Evolutionary conservation across 2,113 vertebrate genomes (phyloP).

Genomic region (Hepsetus odoe): DNA sequence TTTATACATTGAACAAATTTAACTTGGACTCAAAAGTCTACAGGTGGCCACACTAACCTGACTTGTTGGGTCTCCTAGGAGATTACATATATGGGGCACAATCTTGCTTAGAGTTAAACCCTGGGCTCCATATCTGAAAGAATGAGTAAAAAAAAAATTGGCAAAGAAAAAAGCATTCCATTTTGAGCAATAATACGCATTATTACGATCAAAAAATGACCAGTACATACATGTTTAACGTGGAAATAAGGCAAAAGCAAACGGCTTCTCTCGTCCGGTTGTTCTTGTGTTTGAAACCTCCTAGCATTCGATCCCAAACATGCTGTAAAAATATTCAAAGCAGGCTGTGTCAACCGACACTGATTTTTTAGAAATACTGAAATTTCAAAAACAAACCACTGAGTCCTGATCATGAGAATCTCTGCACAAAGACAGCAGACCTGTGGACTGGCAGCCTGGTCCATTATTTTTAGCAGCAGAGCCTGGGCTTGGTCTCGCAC

Average conservation of each 20-base stretch:
- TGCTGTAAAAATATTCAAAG: conserved; percentile 74
- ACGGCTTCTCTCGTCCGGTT: conserved; percentile 92
- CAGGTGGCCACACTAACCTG: conserved; percentile 76
- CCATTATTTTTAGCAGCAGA: conserved; percentile 95
- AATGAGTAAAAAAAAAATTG: not conserved
- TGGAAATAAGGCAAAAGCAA: conserved; percentile 93
- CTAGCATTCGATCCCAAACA: conserved; percentile 94
- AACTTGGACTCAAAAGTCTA: not conserved
- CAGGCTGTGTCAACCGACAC: too few species aligned
- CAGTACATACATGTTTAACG: conserved; percentile 86
- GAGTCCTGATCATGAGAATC: too few species aligned
- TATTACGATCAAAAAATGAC: too few species aligned
- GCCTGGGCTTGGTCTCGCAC: conserved; percentile 94
- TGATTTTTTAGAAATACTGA: too few species aligned
- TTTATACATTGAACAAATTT: too few species aligned
- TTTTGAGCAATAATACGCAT: too few species aligned
- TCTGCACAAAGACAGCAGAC: not conserved
- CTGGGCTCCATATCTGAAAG: conserved; percentile 91
- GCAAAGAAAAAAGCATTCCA: not conserved
- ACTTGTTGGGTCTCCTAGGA: conserved; percentile 94
- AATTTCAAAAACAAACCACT: too few species aligned
- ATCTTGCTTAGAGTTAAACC: conserved; percentile 97
- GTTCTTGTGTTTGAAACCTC: conserved; percentile 98
- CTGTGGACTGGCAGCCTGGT: conserved; percentile 92
- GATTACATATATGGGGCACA: conserved; percentile 97